Evolutionary conservation across 2,888 invertebrate species (phyloP).

Genomic region (Cheilosia scutellata): DNA sequence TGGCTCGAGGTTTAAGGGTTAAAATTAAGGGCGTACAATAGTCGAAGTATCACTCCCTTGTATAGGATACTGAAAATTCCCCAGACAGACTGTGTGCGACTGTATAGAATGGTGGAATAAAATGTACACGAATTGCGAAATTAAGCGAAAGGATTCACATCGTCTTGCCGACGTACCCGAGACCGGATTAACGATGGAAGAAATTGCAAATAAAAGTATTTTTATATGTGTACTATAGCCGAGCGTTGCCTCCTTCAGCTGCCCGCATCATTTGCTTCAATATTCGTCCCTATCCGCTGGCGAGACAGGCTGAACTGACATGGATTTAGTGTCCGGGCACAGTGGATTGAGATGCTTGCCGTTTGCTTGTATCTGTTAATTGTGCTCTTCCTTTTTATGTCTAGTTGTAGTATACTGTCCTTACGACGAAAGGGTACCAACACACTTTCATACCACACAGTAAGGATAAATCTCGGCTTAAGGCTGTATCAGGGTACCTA

Average conservation of each 20-base stretch:
- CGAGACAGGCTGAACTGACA: conserved; percentile 4
- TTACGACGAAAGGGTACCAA: background rate
- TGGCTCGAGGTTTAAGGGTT: conserved; percentile 63
- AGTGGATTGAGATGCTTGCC: conserved; percentile 51
- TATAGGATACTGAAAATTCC: conserved; percentile 49
- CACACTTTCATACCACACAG: conserved; percentile 6
- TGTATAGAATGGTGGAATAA: conserved; percentile 59
- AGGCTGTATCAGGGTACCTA: conserved; percentile 14
- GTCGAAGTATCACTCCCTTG: conserved; percentile 36
- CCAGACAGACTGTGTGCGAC: conserved; percentile 11
- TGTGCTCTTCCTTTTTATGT: conserved; percentile 52
- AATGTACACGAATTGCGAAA: conserved; percentile 63
- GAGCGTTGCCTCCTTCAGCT: conserved; percentile 32
- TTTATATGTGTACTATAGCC: conserved; percentile 50
- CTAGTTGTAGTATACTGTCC: background rate
- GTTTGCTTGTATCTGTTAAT: conserved; percentile 62
- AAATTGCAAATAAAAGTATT: conserved; percentile 45
- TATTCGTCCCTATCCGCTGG: conserved; percentile 28
- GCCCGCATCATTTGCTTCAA: conserved; percentile 48
- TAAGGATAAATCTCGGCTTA: conserved; percentile 48
- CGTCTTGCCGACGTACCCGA: conserved; percentile 4
- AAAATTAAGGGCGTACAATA: conserved; percentile 49
- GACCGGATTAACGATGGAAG: conserved; percentile 29
- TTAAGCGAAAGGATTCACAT: conserved; percentile 62
- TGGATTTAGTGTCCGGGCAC: conserved; percentile 42